These are phyloP conservation scores for Sula dactylatra DNA, from an alignment of 2,113 vertebrate species.

Conservation along the genomic window DNA sequence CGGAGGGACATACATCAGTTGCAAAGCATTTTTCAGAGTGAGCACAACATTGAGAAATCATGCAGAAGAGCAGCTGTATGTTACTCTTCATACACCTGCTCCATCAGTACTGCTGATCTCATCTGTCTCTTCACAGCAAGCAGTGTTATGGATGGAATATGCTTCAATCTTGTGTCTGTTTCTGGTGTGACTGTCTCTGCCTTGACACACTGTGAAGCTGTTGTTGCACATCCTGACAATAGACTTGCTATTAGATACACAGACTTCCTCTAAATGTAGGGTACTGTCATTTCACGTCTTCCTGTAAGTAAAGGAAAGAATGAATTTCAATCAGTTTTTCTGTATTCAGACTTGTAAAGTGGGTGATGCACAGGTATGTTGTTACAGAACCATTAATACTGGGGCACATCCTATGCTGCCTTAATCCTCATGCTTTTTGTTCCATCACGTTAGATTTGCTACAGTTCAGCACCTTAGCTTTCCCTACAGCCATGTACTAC, in stretches of 20 bases:
- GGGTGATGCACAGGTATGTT: background rate
- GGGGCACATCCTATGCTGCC: background rate
- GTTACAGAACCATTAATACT: background rate
- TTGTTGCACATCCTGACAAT: background rate
- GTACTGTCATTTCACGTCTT: background rate
- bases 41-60: background rate
- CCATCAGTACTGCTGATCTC: background rate
- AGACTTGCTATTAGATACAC: background rate
- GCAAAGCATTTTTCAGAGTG: background rate
- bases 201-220: background rate
- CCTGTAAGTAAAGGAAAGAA: background rate
- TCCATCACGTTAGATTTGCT: background rate
- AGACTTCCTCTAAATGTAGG: background rate
- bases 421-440: background rate
- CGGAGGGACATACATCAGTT: accelerated
- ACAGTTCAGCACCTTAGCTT: background rate
- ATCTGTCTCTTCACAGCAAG: background rate
- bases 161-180: background rate
- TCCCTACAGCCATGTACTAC: background rate
- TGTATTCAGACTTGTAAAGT: background rate
- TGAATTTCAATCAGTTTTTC: background rate
- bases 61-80: background rate
- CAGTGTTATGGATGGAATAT: accelerated
- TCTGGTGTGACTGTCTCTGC: background rate
- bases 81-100: background rate